These are phyloP conservation scores for Meloidogyne exigua DNA, from an alignment of 1,140 invertebrate genomes.

Conservation along the genomic window DNA sequence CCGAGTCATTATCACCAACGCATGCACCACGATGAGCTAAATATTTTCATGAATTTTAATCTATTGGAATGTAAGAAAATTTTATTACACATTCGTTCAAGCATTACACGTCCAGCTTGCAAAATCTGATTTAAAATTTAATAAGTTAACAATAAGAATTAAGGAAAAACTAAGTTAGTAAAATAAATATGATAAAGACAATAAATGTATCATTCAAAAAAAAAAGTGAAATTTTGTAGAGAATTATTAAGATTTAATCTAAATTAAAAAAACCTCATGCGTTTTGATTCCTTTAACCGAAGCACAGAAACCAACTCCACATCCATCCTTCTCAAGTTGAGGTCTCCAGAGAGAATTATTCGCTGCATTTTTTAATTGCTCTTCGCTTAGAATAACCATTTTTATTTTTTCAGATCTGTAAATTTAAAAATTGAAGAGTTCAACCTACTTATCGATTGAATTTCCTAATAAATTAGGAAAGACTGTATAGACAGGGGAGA, in stretches of 20 bases:
- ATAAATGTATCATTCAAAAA: no score
- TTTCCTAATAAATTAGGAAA: no score
- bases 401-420: no score
- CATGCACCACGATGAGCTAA: constrained; percentile 85
- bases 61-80: no score
- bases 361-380: constrained; percentile 48
- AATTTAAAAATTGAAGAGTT: no score
- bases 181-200: constrained; percentile 2
- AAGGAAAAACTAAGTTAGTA: no score
- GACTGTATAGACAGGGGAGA: no score
- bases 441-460: no score
- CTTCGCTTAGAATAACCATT: constrained; percentile 60
- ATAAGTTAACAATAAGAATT: no score
- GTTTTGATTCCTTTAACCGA: constrained; percentile 88
- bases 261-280: constrained; percentile 79
- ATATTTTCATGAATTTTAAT: no score
- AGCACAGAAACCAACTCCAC: constrained; percentile 96
- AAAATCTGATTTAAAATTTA: constrained; percentile 82
- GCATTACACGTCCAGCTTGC: constrained; percentile 85
- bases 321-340: constrained; percentile 86
- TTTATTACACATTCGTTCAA: constrained; percentile 81
- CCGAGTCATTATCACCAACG: constrained; percentile 96
- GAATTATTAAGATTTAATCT: neutral
- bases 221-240: no score
- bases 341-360: constrained; percentile 88